Evolutionary conservation across 2,113 vertebrate species (phyloP).

Genomic region (Poeciliopsis occidentalis): DNA sequence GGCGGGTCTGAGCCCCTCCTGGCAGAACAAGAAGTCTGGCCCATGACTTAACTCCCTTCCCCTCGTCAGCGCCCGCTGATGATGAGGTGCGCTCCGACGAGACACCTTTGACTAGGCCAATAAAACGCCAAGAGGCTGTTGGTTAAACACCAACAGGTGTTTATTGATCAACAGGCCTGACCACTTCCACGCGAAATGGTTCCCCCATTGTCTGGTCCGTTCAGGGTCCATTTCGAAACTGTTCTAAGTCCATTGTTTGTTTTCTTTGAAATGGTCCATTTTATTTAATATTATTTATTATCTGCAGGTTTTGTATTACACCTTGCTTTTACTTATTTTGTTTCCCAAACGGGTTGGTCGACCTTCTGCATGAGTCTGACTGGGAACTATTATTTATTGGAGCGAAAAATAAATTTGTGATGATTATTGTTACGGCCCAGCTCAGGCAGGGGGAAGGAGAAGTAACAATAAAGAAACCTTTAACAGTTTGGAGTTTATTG

Average conservation of each 20-base stretch:
- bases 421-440: too few relatives aligned
- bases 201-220: too few relatives aligned
- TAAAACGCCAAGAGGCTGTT: background rate
- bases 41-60: conserved; percentile 38
- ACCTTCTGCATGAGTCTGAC: too few relatives aligned
- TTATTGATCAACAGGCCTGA: background rate
- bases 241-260: background rate
- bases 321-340: background rate
- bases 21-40: conserved; percentile 35
- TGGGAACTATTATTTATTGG: too few relatives aligned
- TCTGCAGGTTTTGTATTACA: background rate
- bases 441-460: too few relatives aligned
- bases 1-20: conserved; percentile 27
- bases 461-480: too few relatives aligned
- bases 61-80: conserved; percentile 24
- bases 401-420: too few relatives aligned
- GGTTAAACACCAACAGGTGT: background rate
- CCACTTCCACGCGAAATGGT: too few relatives aligned
- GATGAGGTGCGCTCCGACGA: conserved; percentile 47
- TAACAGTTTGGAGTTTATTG: too few relatives aligned
- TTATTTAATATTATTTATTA: background rate
- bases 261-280: background rate
- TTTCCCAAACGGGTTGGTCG: too few relatives aligned
- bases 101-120: conserved; percentile 1
- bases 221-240: background rate